These are phyloP conservation scores for Oceanodroma leucorhoa DNA, from an alignment of 2,797 vertebrate species.

Conservation along the genomic window DNA sequence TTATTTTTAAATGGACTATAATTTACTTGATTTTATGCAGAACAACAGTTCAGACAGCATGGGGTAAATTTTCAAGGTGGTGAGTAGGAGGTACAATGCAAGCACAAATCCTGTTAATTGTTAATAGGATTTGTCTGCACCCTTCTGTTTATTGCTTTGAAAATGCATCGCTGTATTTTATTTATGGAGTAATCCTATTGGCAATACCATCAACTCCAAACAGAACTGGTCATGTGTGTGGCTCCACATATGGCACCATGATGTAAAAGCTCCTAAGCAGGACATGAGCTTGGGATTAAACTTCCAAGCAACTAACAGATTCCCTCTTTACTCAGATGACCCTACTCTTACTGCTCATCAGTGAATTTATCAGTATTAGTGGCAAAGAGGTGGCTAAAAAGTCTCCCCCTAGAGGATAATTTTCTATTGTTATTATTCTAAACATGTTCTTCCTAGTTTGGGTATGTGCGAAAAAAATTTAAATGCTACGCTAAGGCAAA, in stretches of 20 bases:
- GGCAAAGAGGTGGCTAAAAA: not conserved
- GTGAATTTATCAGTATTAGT: not conserved
- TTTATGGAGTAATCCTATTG: constrained; percentile 30
- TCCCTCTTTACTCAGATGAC: not conserved
- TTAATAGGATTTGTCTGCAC: constrained; percentile 61
- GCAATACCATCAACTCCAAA: not conserved
- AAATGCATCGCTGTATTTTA: constrained; percentile 11
- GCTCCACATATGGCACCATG: not conserved
- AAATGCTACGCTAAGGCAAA: not conserved
- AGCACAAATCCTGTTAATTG: constrained; percentile 57
- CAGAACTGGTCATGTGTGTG: not conserved
- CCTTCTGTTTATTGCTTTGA: constrained; percentile 44
- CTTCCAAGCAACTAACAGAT: not conserved
- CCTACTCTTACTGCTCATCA: not conserved
- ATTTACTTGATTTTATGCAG: constrained; percentile 60
- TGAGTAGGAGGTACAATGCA: constrained; percentile 33
- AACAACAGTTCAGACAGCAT: constrained; percentile 9
- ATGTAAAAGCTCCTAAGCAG: not conserved
- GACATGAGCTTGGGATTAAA: not conserved
- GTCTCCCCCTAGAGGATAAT: not conserved
- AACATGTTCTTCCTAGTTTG: not conserved
- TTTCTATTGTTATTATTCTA: not conserved
- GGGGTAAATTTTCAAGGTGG: constrained; percentile 43
- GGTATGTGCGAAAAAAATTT: not conserved
- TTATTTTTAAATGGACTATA: constrained; percentile 54